Evolutionary conservation across 2,888 invertebrate genomes (phyloP).

Genomic region (Chloroclystis v-ata): DNA sequence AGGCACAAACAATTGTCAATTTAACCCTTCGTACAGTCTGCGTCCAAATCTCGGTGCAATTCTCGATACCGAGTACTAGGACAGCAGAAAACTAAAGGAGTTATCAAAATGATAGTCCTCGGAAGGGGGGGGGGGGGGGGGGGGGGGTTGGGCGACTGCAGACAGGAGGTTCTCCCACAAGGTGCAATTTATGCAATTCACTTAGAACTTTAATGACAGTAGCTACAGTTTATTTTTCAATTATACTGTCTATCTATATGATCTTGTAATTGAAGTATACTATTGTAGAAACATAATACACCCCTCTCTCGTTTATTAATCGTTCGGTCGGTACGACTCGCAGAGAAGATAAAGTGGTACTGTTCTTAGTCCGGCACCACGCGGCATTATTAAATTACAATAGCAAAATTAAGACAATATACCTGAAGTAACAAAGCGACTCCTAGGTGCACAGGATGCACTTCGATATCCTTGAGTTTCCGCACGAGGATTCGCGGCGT

Average conservation of each 20-base stretch:
- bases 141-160: background rate
- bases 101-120: background rate
- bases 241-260: too few relatives aligned
- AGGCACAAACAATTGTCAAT: too few relatives aligned
- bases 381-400: too few relatives aligned
- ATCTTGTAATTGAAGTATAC: too few relatives aligned
- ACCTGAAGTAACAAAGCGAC: slow-evolving; percentile 58
- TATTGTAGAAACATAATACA: too few relatives aligned
- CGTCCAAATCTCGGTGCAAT: slow-evolving; percentile 3
- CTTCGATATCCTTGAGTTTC: slow-evolving; percentile 48
- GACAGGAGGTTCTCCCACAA: background rate
- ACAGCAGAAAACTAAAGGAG: slow-evolving; percentile 2
- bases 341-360: too few relatives aligned
- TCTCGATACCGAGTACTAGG: slow-evolving; percentile 4
- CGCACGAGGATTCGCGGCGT: slow-evolving; percentile 51
- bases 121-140: background rate
- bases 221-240: background rate
- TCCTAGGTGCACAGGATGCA: slow-evolving; percentile 60
- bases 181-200: slow-evolving; percentile 6
- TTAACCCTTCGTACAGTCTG: background rate
- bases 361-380: too few relatives aligned
- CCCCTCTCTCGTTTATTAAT: too few relatives aligned
- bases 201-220: background rate
- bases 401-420: too few relatives aligned
- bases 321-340: too few relatives aligned